phyloP scores from a whole-genome alignment of 2,888 invertebrate species.

The Stegana nigrithorax region DNA sequence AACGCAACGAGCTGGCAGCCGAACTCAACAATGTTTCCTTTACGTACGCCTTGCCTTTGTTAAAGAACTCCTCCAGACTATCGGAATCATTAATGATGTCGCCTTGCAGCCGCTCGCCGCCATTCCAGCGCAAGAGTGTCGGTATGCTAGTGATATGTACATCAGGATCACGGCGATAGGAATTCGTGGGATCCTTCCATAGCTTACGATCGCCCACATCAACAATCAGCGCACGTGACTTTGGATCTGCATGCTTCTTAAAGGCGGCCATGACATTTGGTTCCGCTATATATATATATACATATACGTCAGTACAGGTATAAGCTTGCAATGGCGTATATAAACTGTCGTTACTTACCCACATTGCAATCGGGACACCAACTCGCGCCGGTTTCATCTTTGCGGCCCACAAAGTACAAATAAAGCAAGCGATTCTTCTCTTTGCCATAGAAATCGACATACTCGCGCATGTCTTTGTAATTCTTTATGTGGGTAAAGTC shows the following conservation, averaged over 20 bases:
- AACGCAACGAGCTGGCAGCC: conserved; percentile 1
- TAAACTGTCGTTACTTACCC: conserved; percentile 70
- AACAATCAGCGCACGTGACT: conserved; percentile 76
- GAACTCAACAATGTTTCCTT: not conserved
- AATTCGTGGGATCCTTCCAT: conserved; percentile 83
- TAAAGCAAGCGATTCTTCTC: conserved; percentile 41
- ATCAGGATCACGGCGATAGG: conserved; percentile 79
- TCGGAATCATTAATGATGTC: conserved; percentile 77
- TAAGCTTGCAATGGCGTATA: no score
- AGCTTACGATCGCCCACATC: conserved; percentile 78
- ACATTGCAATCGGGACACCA: conserved; percentile 90
- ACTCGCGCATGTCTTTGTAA: not conserved
- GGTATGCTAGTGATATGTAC: conserved; percentile 81
- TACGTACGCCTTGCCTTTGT: conserved; percentile 71
- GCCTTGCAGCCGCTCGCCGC: conserved; percentile 81
- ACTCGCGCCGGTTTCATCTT: conserved; percentile 73
- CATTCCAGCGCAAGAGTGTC: conserved; percentile 67
- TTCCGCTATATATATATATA: not conserved
- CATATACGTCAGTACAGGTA: no score
- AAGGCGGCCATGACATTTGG: conserved; percentile 70
- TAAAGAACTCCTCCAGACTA: conserved; percentile 80
- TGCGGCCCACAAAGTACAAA: conserved; percentile 55
- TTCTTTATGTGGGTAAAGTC: not conserved
- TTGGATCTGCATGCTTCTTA: conserved; percentile 69
- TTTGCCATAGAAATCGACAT: not conserved